Conservation (phyloP, 2,113 vertebrate genomes). For the Strix uralensis region DNA sequence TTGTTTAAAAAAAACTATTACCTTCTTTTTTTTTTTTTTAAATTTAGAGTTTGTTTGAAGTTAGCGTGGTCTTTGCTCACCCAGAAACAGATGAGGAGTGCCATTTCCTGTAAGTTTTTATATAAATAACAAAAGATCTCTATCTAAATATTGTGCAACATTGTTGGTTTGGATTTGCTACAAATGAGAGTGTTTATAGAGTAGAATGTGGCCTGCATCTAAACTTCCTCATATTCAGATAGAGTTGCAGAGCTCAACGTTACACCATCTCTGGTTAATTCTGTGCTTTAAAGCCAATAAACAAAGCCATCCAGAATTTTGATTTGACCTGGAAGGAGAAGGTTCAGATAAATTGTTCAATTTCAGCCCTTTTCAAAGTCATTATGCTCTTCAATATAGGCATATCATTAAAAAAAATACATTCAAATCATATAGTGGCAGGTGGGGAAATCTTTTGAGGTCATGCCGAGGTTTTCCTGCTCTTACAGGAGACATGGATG, state of each 20-base stretch:
- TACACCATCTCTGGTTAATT: background rate
- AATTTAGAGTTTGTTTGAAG: slow-evolving; percentile 89
- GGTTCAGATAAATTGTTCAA: background rate
- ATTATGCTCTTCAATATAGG: background rate
- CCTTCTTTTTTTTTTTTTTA: background rate
- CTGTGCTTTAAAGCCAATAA: background rate
- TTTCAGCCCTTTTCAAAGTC: background rate
- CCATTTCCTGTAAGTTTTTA: slow-evolving; percentile 91
- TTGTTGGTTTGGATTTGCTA: slow-evolving; percentile 49
- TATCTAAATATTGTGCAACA: slow-evolving; percentile 52
- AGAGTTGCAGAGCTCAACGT: background rate
- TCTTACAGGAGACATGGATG: background rate
- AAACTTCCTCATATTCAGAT: background rate
- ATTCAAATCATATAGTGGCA: background rate
- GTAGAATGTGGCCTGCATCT: background rate
- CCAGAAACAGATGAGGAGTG: slow-evolving; percentile 90
- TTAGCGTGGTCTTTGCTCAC: slow-evolving; percentile 89
- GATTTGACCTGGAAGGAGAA: background rate
- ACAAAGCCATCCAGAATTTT: background rate
- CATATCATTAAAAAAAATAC: background rate
- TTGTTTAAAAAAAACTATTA: slow-evolving; percentile 48
- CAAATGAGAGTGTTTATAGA: slow-evolving; percentile 32
- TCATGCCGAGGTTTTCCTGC: background rate
- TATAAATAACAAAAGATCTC: slow-evolving; percentile 51
- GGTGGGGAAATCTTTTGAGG: background rate